Percentiles rank a stretch among this genome's conserved stretches.
Evolutionary conservation across 2,888 invertebrate species (phyloP).

Genomic region (Leptopterna dolabrata): DNA sequence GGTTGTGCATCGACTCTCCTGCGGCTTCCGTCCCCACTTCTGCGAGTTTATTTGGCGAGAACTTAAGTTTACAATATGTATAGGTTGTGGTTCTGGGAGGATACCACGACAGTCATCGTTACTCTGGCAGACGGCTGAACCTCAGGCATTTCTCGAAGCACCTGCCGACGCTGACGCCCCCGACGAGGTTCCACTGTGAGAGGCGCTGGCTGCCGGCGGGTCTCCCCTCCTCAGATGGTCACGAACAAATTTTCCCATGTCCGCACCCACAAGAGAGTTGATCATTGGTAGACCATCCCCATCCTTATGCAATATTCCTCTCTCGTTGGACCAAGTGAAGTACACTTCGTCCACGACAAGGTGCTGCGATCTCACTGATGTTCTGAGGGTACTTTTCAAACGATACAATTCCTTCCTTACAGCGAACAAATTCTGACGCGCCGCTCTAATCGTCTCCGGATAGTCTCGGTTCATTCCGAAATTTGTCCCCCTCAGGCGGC

Average conservation of each 20-base stretch:
- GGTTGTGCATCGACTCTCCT: too few species aligned
- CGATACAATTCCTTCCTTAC: background rate
- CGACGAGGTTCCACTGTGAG: background rate
- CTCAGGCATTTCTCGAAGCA: too few species aligned
- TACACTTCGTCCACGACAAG: background rate
- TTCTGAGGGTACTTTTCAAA: background rate
- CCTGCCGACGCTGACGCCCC: background rate
- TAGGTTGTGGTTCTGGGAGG: too few species aligned
- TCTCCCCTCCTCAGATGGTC: background rate
- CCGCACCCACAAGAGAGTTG: background rate
- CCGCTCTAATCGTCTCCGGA: background rate
- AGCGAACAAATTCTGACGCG: background rate
- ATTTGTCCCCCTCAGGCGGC: background rate
- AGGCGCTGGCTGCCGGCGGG: background rate
- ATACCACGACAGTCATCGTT: too few species aligned
- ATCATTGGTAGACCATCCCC: background rate
- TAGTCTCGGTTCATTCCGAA: background rate
- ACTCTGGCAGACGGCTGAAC: background rate
- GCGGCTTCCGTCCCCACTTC: too few species aligned
- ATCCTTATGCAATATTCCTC: background rate
- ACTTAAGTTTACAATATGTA: too few species aligned
- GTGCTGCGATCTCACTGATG: background rate
- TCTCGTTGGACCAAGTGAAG: slow-evolving; percentile 4
- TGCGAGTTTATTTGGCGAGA: too few species aligned
- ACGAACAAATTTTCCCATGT: background rate